Evolutionary conservation across 2,888 invertebrate genomes (phyloP), one percentile per base, ranked within the genome.

Genomic region (Patella caerulea): DNA sequence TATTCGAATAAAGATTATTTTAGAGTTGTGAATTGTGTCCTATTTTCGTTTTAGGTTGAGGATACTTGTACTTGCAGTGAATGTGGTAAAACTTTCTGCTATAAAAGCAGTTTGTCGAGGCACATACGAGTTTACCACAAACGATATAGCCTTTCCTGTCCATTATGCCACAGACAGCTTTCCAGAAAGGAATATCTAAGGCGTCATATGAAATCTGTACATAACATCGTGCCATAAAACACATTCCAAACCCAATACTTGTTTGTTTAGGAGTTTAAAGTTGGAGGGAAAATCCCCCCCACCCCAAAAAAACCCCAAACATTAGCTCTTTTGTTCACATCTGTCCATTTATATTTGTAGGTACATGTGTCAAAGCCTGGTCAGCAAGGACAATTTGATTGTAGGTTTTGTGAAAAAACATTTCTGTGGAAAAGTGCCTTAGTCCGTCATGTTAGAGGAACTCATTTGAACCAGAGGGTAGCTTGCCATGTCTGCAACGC

Each of bases 371-470:
- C 45, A 45, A 45, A 45, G 45, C 45, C 45, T 9, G 9, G 45
- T 45, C 45, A 45, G 9, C 45, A 45, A 45, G 45, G 3, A 45
- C 45, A 45, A 45, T 45, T 45, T 45, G 65, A 65, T 24, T 65
- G 65, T 24, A 24, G 19, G 19, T 24, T 65, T 19, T 65, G 65
- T 65, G 24, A 19, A 24, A 65, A 65, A 65, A 65, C 65, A 24
- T 65, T 65, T 24, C 19, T 65, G 65, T 65, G 65, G 65, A 65
- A 65, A 65, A 65, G 65, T 65, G 65, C 65, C 12, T 65, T 65
- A 65, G 24, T 24, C 65, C 19, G 65, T 19, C 65, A 65, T 65
- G 24, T 65, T 19, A 19, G 65, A 24, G 65, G 65, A 11, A 65
- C 19, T 24, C 65, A 65, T 65, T 65, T 65, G 24, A 65, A 65